A percentile compares a stretch with the other conserved stretches of the same genome.
These are phyloP conservation scores for Clepsis dumicolana DNA, from an alignment of 2,888 invertebrate species.

Conservation along the genomic window DNA sequence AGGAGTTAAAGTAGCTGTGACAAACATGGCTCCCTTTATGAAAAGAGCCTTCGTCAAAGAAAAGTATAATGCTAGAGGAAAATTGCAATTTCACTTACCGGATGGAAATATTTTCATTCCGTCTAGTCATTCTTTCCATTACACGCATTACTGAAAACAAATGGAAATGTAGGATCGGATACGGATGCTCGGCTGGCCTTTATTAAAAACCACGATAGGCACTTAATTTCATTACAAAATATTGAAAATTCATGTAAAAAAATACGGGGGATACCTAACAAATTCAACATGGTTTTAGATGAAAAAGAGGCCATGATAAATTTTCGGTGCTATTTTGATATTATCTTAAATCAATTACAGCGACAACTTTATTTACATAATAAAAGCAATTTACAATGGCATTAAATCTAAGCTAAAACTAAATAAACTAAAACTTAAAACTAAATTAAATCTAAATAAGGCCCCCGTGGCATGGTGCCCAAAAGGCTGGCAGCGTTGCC, in stretches of 20 bases:
- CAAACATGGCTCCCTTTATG: conserved; percentile 19
- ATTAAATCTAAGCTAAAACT: too few species aligned
- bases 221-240: conserved; percentile 38
- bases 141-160: conserved; percentile 61
- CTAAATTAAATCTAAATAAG: too few species aligned
- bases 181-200: conserved; percentile 47
- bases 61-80: conserved; percentile 38
- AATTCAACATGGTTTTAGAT: not conserved
- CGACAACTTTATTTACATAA: too few species aligned
- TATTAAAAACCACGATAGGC: conserved; percentile 50
- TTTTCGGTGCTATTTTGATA: not conserved
- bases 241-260: not conserved
- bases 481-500: too few species aligned
- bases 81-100: conserved; percentile 49
- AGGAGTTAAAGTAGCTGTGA: conserved; percentile 6
- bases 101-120: conserved; percentile 52
- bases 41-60: conserved; percentile 31
- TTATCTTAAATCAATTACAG: too few species aligned
- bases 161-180: conserved; percentile 57
- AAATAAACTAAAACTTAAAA: too few species aligned
- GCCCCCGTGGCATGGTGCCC: too few species aligned
- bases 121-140: conserved; percentile 64
- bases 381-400: too few species aligned
- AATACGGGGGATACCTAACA: not conserved
- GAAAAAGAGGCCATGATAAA: not conserved